A percentile compares a stretch with the other conserved stretches of the same genome.
Conservation (phyloP, 2,113 vertebrate species). For the Coptodon bakossiorum region DNA sequence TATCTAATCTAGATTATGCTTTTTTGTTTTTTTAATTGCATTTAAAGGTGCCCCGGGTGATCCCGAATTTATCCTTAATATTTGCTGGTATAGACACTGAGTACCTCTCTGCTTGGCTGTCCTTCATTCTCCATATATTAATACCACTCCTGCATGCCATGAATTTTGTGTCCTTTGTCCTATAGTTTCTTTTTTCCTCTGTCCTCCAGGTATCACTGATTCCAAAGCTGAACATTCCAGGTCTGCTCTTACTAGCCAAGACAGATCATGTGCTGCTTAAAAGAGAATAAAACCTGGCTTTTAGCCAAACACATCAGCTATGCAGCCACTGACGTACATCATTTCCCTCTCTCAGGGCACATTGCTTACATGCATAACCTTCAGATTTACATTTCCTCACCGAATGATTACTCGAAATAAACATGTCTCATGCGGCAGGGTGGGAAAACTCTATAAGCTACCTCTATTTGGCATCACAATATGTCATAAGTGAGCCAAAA, state of each 20-base stretch:
- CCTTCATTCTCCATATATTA: neutral
- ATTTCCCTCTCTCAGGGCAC: neutral
- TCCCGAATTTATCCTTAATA: neutral
- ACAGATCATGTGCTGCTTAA: neutral
- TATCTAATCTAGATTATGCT: rapidly evolving
- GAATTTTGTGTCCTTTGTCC: neutral
- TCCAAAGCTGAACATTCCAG: neutral
- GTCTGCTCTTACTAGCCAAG: neutral
- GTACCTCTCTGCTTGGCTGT: neutral
- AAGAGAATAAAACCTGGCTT: neutral
- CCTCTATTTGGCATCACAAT: neutral
- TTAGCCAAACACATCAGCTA: neutral
- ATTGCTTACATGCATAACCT: neutral
- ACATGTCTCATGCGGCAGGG: neutral
- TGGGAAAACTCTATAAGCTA: neutral
- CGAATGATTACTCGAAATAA: neutral
- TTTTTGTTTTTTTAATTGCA: neutral
- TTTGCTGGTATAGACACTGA: neutral
- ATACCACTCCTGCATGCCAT: neutral
- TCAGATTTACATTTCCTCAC: neutral
- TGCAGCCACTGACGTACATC: neutral
- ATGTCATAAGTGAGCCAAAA: neutral
- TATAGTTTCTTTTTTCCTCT: neutral
- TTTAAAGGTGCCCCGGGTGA: neutral
- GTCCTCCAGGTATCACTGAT: neutral